These are phyloP conservation scores for Agapostemon virescens DNA, from an alignment of 2,888 invertebrate genomes.

Conservation along the genomic window DNA sequence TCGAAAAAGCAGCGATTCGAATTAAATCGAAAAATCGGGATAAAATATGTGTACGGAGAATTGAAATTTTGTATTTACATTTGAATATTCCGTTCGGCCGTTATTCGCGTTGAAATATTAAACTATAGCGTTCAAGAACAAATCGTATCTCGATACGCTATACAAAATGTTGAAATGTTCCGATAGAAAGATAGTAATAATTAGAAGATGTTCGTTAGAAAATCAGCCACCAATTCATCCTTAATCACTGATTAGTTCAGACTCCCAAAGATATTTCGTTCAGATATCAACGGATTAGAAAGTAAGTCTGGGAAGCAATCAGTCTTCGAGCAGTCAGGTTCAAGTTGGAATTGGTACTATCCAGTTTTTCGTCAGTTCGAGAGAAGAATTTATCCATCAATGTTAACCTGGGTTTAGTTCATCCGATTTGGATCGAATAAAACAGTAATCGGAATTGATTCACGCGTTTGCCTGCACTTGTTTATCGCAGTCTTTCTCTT, in stretches of 20 bases:
- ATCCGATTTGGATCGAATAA: neutral
- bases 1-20: constrained; percentile 1
- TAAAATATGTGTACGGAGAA: neutral
- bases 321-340: constrained; percentile 6
- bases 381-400: constrained; percentile 14
- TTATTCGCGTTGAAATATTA: neutral
- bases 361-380: neutral
- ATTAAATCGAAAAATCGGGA: constrained; percentile 1
- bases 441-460: constrained; percentile 4
- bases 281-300: constrained; percentile 11
- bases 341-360: constrained; percentile 11
- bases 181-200: neutral
- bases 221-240: constrained; percentile 5
- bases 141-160: no score
- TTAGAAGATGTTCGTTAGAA: neutral
- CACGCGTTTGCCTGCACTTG: neutral
- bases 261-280: neutral
- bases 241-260: neutral
- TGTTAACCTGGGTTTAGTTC: neutral
- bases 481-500: neutral
- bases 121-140: neutral
- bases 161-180: neutral
- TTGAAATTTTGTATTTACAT: neutral
- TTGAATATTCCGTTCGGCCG: neutral
- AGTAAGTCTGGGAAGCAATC: constrained; percentile 14